Conservation (phyloP, 1,140 invertebrate species). For the Armadillidium nasatum region DNA sequence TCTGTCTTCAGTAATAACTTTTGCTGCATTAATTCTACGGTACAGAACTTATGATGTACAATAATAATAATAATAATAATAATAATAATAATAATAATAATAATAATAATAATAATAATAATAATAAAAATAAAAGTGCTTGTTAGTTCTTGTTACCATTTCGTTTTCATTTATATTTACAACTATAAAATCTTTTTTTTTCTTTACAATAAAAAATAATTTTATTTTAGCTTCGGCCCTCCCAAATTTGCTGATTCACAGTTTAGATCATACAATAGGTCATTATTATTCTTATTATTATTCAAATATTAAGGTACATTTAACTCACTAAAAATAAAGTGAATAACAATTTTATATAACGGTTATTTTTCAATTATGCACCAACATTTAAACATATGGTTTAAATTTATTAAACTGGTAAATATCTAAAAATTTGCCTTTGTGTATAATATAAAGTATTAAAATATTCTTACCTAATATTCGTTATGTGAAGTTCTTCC, state of each 20-base stretch:
- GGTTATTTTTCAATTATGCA: not conserved
- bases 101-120: too few relatives aligned
- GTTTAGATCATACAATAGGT: not conserved
- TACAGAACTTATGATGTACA: too few relatives aligned
- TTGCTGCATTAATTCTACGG: too few relatives aligned
- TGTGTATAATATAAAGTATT: not conserved
- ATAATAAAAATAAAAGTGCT: too few relatives aligned
- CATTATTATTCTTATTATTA: not conserved
- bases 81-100: too few relatives aligned
- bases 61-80: too few relatives aligned
- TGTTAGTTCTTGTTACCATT: too few relatives aligned
- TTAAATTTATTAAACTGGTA: not conserved
- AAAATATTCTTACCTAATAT: not conserved
- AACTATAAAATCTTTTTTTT: too few relatives aligned
- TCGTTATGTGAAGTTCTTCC: not conserved
- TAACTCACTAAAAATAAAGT: not conserved
- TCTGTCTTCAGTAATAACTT: too few relatives aligned
- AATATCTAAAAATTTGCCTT: not conserved
- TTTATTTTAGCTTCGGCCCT: too few relatives aligned
- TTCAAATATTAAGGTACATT: not conserved
- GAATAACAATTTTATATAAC: not conserved
- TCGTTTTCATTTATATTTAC: too few relatives aligned
- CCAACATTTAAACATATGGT: not conserved
- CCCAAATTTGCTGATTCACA: too few relatives aligned
- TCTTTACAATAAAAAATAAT: not conserved